Base-by-base conservation (phyloP, 2,113 vertebrate species). In the Lanius collurio region DNA sequence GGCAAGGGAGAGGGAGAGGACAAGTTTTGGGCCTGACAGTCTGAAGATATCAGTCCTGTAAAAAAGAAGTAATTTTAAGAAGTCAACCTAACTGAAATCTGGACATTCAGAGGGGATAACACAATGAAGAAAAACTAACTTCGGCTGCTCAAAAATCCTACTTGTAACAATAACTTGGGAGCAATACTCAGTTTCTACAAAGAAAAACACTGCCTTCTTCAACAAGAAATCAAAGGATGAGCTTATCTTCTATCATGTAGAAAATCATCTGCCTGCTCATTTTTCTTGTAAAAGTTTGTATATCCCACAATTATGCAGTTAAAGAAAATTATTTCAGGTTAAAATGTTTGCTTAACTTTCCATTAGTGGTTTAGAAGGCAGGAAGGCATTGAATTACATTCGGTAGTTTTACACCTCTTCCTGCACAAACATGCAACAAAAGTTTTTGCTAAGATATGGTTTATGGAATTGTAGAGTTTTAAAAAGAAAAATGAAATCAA, bases 1-100 rank as follows among this genome's bases (percentile, higher is more conserved):
- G 46, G 13, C 0, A 1, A 52, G 37, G 15, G 31, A 65, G 15
- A 31, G 15, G 6, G 33, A 47, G 19, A 4, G 15, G 15, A 3
- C 16, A 57, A 35, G 24, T 17, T 63, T 68, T 53, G 37, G 55
- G 39, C 9, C 20, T 74, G 44, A 59, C 10, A 64, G 17, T 55
- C 42, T 56, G 50, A 57, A 77, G 19, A 23, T 24, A 55, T 2
- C 23, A 84, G 24, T 17, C 57, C 53, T 63, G 63, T 19, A 27
- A 92, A 87, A 76, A 53, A 80, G 19, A 57, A 28, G 23, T 80
- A 0, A 71, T 33, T 44, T 52, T 53, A 89, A 70, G 13, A 83
- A 73, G 47, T 63, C 39, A 89, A n/a, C 15, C n/a, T 63, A 68
- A 68, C 12, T 37, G 30, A 74, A 64, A 74, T 49, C 10, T 30